Evolutionary conservation across 1,140 invertebrate species (phyloP).

Genomic region (Drosophila arizonae): DNA sequence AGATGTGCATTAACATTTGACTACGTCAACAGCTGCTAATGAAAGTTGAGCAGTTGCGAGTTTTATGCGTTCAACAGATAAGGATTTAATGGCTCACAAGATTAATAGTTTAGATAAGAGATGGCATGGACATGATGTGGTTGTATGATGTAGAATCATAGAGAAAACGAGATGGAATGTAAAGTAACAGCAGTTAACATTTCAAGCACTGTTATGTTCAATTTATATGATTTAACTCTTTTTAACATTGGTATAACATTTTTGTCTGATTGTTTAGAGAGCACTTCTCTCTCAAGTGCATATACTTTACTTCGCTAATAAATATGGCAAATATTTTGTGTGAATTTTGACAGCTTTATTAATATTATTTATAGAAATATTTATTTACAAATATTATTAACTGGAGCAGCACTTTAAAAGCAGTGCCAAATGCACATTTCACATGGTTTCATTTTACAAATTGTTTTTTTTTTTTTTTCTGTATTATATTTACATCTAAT

Average conservation of each 20-base stretch:
- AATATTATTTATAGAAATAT: not conserved
- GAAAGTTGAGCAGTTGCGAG: not conserved
- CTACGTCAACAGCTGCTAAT: not conserved
- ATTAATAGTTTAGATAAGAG: not conserved
- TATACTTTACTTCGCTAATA: not conserved
- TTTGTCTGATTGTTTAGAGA: too few species aligned
- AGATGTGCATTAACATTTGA: not conserved
- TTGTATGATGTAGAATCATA: too few species aligned
- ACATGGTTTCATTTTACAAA: slow-evolving; percentile 14
- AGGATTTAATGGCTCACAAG: not conserved
- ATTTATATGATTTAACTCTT: too few species aligned
- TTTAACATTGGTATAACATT: too few species aligned
- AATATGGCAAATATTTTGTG: not conserved
- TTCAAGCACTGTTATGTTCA: too few species aligned
- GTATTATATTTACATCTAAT: slow-evolving; percentile 13
- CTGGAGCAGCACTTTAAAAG: not conserved
- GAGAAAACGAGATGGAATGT: too few species aligned
- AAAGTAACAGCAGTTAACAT: too few species aligned
- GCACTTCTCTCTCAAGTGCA: not conserved
- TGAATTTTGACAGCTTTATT: slow-evolving; percentile 5
- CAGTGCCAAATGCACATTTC: slow-evolving; percentile 6
- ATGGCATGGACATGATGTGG: too few species aligned
- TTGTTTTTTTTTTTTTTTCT: not conserved
- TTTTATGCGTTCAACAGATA: too few species aligned
- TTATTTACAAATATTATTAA: not conserved